Evolutionary conservation across 2,888 invertebrate species (phyloP).

Genomic region (Abrostola triplasia): DNA sequence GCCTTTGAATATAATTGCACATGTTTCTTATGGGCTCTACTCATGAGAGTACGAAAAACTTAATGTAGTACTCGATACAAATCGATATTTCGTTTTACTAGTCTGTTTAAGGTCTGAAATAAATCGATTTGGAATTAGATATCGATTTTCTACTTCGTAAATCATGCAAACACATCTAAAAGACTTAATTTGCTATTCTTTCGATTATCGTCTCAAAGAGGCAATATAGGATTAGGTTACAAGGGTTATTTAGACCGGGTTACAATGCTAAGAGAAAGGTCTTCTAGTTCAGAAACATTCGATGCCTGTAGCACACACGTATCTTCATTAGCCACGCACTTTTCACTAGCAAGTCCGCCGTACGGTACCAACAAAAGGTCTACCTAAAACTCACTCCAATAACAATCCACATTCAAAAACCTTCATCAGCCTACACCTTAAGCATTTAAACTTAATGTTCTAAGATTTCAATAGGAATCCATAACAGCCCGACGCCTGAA

Average conservation of each 20-base stretch:
- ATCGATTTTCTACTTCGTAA: too few relatives aligned
- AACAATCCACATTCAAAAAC: constrained; percentile 18
- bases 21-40: constrained; percentile 13
- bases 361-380: constrained; percentile 12
- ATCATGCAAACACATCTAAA: too few relatives aligned
- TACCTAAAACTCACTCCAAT: constrained; percentile 32
- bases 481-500: constrained; percentile 49
- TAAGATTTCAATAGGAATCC: constrained; percentile 60
- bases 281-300: too few relatives aligned
- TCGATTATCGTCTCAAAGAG: too few relatives aligned
- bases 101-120: too few relatives aligned
- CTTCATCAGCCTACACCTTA: constrained; percentile 58
- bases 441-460: constrained; percentile 65
- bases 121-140: too few relatives aligned
- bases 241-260: too few relatives aligned
- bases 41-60: constrained; percentile 1
- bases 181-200: too few relatives aligned
- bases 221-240: too few relatives aligned
- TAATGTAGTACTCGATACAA: not conserved
- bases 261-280: too few relatives aligned
- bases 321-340: constrained; percentile 17
- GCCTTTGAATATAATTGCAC: constrained; percentile 30
- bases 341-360: constrained; percentile 33
- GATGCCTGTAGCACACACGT: too few relatives aligned
- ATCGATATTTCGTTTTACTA: not conserved